Conservation (phyloP, 2,888 invertebrate species). For the Dioctria linearis region DNA sequence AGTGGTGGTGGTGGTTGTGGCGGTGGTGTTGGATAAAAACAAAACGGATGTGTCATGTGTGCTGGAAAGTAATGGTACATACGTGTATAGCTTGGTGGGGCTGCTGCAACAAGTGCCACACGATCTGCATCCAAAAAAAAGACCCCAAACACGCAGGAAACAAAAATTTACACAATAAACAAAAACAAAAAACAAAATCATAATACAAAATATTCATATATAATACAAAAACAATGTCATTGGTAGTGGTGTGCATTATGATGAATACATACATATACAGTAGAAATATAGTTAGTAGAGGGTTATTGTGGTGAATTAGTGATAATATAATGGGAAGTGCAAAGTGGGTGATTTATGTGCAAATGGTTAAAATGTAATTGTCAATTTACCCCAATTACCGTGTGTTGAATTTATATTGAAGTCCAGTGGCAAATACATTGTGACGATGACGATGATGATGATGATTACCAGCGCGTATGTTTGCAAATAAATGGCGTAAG, state of each 20-base stretch:
- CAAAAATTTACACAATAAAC: slow-evolving; percentile 46
- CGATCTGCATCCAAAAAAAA: slow-evolving; percentile 72
- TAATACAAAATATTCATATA: slow-evolving; percentile 6
- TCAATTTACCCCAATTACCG: slow-evolving; percentile 38
- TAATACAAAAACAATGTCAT: too few relatives aligned
- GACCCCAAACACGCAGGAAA: background rate
- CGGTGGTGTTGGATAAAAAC: slow-evolving; percentile 71
- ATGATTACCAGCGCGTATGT: slow-evolving; percentile 10
- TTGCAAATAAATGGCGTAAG: slow-evolving; percentile 21
- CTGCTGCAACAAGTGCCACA: slow-evolving; percentile 76
- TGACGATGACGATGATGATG: background rate
- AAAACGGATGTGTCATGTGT: slow-evolving; percentile 73
- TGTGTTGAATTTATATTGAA: background rate
- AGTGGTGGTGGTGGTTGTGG: slow-evolving; percentile 67
- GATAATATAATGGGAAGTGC: too few relatives aligned
- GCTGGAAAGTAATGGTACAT: slow-evolving; percentile 76
- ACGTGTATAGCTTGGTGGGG: slow-evolving; percentile 77
- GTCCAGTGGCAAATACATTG: slow-evolving; percentile 25
- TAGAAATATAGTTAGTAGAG: too few relatives aligned
- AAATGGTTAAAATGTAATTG: slow-evolving; percentile 20
- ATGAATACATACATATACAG: too few relatives aligned
- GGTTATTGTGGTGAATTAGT: too few relatives aligned
- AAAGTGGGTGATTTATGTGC: background rate
- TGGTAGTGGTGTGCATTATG: too few relatives aligned
- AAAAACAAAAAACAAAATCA: slow-evolving; percentile 26